phyloP scores from a whole-genome alignment of 2,888 invertebrate genomes.

The Cristatella mucedo region DNA sequence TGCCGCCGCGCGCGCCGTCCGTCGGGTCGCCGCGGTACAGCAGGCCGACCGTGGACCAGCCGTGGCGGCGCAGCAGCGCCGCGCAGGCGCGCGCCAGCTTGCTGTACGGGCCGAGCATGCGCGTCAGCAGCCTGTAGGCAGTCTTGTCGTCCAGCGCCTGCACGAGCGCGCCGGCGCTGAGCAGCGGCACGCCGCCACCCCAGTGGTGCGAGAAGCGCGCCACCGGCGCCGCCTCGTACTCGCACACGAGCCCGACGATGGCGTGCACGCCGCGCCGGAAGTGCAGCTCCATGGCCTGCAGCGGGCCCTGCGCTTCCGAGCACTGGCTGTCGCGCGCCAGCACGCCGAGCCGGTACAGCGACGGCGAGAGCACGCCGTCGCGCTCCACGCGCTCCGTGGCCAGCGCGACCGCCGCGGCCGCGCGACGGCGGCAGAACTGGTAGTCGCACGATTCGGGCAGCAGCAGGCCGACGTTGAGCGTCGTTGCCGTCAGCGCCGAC shows the following conservation, averaged over 20 bases:
- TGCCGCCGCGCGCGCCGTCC: slow-evolving; percentile 13
- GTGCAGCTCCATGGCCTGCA: slow-evolving; percentile 1
- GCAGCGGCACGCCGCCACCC: slow-evolving; percentile 67
- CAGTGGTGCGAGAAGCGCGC: slow-evolving; percentile 72
- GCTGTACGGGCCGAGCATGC: slow-evolving; percentile 24
- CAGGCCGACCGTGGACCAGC: slow-evolving; percentile 24
- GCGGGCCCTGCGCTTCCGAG: neutral
- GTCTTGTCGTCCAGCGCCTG: slow-evolving; percentile 23
- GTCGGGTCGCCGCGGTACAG: slow-evolving; percentile 19
- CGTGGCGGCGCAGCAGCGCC: slow-evolving; percentile 18
- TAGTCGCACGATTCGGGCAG: neutral
- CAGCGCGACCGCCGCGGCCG: slow-evolving; percentile 11
- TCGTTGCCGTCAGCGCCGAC: too few species aligned
- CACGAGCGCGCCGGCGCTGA: slow-evolving; percentile 45
- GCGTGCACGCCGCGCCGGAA: slow-evolving; percentile 8
- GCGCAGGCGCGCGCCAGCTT: slow-evolving; percentile 22
- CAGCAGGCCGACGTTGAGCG: slow-evolving; percentile 15
- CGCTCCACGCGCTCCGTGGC: slow-evolving; percentile 9
- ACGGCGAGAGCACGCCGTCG: neutral
- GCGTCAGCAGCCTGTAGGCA: slow-evolving; percentile 58
- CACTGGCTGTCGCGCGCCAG: neutral
- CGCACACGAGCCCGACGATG: slow-evolving; percentile 32
- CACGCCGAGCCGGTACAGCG: too few species aligned
- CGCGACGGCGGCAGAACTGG: slow-evolving; percentile 10
- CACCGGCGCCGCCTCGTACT: slow-evolving; percentile 65